A percentile compares a stretch with the other conserved stretches of the same genome.
These are phyloP conservation scores for Coptodon bakossiorum DNA, from an alignment of 2,113 vertebrate species.

Conservation along the genomic window DNA sequence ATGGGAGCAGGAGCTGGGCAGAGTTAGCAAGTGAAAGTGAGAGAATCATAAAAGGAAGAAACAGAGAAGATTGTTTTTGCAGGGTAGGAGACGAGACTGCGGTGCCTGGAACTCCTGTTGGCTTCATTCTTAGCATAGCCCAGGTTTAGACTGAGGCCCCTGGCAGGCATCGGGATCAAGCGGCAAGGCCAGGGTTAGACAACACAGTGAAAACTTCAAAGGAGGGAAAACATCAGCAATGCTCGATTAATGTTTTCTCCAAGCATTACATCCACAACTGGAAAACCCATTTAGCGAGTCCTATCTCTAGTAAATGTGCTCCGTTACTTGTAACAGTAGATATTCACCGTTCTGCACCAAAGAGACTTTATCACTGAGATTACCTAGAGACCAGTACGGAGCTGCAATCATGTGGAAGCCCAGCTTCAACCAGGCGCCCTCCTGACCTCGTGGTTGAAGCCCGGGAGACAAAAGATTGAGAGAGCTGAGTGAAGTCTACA, in stretches of 20 bases:
- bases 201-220: conserved; percentile 5
- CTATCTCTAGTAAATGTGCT: not conserved
- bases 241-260: not conserved
- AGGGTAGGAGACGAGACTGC: conserved; percentile 24
- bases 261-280: not conserved
- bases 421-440: not conserved
- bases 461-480: not conserved
- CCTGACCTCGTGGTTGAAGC: not conserved
- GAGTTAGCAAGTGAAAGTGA: not conserved
- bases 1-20: not conserved
- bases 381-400: not conserved
- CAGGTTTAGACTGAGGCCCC: conserved; percentile 37
- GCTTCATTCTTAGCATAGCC: conserved; percentile 55
- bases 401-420: not conserved
- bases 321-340: not conserved
- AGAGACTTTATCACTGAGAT: not conserved
- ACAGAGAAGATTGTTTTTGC: conserved; percentile 28
- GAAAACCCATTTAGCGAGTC: not conserved
- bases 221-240: not conserved
- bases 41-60: not conserved
- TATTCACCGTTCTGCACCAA: not conserved
- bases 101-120: conserved; percentile 32
- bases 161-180: conserved; percentile 33
- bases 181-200: not conserved
- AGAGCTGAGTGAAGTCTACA: not conserved